Conservation (phyloP, 2,888 invertebrate species). For the Aradus depressus region DNA sequence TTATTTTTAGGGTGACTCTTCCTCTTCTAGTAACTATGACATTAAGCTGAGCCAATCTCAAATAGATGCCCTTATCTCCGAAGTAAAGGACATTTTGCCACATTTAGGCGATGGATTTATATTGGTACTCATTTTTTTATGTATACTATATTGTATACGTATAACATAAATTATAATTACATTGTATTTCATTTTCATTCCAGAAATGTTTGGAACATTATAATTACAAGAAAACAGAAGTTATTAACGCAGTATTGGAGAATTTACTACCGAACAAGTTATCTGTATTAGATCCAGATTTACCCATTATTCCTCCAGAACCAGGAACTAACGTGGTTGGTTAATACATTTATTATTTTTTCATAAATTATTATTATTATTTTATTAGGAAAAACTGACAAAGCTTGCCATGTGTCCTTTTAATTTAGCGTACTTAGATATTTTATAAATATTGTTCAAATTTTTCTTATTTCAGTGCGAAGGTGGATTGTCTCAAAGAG, state of each 20-base stretch:
- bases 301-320: slow-evolving; percentile 44
- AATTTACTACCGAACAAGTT: slow-evolving; percentile 48
- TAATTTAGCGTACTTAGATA: background rate
- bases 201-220: slow-evolving; percentile 66
- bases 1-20: no score
- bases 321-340: slow-evolving; percentile 6
- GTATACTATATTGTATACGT: background rate
- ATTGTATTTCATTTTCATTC: slow-evolving; percentile 41
- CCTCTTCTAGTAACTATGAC: no score
- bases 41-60: no score
- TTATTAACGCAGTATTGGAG: slow-evolving; percentile 75
- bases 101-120: slow-evolving; percentile 67
- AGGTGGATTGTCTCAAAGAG: slow-evolving; percentile 36
- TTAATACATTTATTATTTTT: no score
- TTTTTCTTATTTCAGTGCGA: slow-evolving; percentile 12
- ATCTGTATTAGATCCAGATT: slow-evolving; percentile 40
- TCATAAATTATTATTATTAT: background rate
- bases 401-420: background rate
- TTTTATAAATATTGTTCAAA: background rate
- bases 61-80: slow-evolving; percentile 44
- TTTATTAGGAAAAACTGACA: slow-evolving; percentile 2
- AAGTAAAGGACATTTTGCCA: slow-evolving; percentile 65
- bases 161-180: slow-evolving; percentile 1
- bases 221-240: slow-evolving; percentile 59
- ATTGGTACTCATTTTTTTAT: slow-evolving; percentile 36